Conservation (phyloP, 1,140 invertebrate genomes). For the Panonychus citri region DNA sequence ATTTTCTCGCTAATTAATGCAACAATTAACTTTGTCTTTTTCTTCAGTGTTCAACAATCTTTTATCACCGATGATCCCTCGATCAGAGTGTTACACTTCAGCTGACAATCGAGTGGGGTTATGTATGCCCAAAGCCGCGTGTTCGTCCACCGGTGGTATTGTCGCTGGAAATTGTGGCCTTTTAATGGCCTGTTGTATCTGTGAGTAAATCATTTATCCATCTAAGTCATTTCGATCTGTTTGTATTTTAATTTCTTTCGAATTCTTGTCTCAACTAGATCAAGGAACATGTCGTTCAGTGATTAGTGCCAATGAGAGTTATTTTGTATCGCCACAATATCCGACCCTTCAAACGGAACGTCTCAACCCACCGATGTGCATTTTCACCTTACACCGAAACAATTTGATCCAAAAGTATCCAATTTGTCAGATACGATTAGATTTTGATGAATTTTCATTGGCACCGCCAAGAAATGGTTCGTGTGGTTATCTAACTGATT, state of each 20-base stretch:
- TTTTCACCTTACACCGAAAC: conserved; percentile 12
- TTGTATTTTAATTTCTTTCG: background rate
- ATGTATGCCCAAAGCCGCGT: conserved; percentile 12
- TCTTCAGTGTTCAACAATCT: conserved; percentile 8
- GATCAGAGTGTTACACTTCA: conserved; percentile 9
- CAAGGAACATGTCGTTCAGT: conserved; percentile 12
- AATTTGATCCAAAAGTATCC: conserved; percentile 10
- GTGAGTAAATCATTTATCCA: conserved; percentile 1
- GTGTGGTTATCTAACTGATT: conserved; percentile 10
- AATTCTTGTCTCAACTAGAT: conserved; percentile 1
- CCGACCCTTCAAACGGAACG: conserved; percentile 9
- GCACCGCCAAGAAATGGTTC: conserved; percentile 10
- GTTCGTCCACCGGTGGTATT: conserved; percentile 11
- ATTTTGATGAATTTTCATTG: conserved; percentile 12
- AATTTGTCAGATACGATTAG: conserved; percentile 12
- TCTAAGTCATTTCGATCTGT: background rate
- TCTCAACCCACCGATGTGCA: conserved; percentile 11
- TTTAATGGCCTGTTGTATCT: conserved; percentile 10
- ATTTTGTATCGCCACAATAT: conserved; percentile 12
- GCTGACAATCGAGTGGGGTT: conserved; percentile 11
- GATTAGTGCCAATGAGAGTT: conserved; percentile 11
- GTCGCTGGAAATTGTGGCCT: conserved; percentile 11
- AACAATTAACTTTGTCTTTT: background rate
- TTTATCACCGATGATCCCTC: background rate
- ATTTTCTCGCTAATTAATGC: no score